Conservation (phyloP, 2,888 invertebrate species). For the Xylota segnis region DNA sequence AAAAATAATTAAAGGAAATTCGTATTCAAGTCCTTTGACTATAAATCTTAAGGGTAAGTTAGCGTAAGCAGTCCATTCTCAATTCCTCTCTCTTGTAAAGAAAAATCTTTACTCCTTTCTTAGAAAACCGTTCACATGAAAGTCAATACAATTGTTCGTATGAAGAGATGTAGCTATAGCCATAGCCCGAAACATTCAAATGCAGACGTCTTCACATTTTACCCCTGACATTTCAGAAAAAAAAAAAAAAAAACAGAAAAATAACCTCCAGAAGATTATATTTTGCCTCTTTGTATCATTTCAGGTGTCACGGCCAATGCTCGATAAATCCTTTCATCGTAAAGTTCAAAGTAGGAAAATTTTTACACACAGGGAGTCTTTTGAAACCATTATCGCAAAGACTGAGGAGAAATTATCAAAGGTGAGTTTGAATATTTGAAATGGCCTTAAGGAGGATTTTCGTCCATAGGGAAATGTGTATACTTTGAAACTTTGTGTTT, state of each 20-base stretch:
- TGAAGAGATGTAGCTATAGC: not conserved
- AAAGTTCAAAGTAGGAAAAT: slow-evolving; percentile 96
- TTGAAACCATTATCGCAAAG: slow-evolving; percentile 94
- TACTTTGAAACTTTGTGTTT: slow-evolving; percentile 1
- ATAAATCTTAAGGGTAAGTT: not conserved
- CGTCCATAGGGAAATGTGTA: slow-evolving; percentile 7
- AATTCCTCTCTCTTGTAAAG: no score
- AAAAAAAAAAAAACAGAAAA: not conserved
- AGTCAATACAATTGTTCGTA: not conserved
- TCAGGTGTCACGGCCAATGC: slow-evolving; percentile 91
- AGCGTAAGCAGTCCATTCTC: slow-evolving; percentile 27
- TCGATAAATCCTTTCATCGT: slow-evolving; percentile 94
- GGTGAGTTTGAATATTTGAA: slow-evolving; percentile 84
- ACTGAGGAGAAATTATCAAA: slow-evolving; percentile 92
- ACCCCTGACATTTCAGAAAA: not conserved
- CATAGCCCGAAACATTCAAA: slow-evolving; percentile 6
- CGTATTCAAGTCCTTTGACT: no score
- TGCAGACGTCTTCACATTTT: slow-evolving; percentile 11
- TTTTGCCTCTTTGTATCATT: slow-evolving; percentile 58
- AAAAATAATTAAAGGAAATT: slow-evolving; percentile 33
- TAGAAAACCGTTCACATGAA: not conserved
- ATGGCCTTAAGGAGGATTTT: slow-evolving; percentile 3
- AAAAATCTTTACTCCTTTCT: not conserved
- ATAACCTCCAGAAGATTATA: slow-evolving; percentile 13
- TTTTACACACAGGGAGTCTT: slow-evolving; percentile 95